Conservation (phyloP, 1,140 invertebrate species). For the Diabrotica virgifera region DNA sequence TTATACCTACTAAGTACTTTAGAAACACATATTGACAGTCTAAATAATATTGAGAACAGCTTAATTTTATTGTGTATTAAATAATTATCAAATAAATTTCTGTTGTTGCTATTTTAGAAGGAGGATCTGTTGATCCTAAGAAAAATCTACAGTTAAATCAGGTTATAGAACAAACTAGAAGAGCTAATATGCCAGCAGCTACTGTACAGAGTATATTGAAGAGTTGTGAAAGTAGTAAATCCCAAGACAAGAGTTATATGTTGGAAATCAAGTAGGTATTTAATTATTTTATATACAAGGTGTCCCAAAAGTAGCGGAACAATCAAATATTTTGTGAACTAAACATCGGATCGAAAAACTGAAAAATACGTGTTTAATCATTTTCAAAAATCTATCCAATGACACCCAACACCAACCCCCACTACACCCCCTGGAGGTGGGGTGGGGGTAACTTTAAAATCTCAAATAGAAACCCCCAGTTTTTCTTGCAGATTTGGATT, state of each 20-base stretch:
- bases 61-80: constrained; percentile 10
- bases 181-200: constrained; percentile 57
- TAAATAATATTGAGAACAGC: not conserved
- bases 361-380: too few species aligned
- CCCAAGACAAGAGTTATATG: constrained; percentile 41
- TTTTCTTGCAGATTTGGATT: too few species aligned
- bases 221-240: constrained; percentile 48
- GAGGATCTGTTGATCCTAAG: constrained; percentile 55
- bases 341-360: too few species aligned
- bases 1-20: constrained; percentile 13
- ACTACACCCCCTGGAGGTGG: too few species aligned
- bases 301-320: too few species aligned
- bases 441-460: too few species aligned
- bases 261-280: constrained; percentile 47
- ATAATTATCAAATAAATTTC: too few species aligned
- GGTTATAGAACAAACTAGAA: constrained; percentile 58
- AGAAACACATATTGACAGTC: not conserved
- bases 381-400: too few species aligned
- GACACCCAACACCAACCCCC: too few species aligned
- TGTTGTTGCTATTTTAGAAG: constrained; percentile 45
- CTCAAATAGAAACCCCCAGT: too few species aligned
- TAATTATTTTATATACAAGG: too few species aligned
- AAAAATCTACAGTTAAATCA: constrained; percentile 56
- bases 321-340: too few species aligned
- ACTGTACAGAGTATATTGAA: constrained; percentile 59